Conservation (phyloP, 2,113 vertebrate genomes). For the Brachypodius melanocephalos region DNA sequence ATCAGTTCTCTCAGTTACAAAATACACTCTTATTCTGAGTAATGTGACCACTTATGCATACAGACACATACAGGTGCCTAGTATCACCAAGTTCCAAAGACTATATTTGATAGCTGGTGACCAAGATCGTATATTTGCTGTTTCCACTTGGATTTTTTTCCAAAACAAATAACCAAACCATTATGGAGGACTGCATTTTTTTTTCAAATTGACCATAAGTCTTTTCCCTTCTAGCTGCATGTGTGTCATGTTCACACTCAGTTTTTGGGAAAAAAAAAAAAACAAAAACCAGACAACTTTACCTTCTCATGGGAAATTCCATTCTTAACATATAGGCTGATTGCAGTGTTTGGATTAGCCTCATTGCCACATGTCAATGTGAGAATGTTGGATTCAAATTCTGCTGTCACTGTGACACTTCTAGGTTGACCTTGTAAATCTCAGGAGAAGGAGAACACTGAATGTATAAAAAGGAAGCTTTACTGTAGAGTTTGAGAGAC, state of each 20-base stretch:
- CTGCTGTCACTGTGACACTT: neutral
- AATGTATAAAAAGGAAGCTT: neutral
- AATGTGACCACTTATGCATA: neutral
- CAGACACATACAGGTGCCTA: neutral
- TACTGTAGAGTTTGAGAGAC: neutral
- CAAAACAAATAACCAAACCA: neutral
- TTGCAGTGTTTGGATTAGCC: neutral
- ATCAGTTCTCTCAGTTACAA: neutral
- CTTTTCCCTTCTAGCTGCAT: neutral
- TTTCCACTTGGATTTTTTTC: neutral
- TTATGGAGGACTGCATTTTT: neutral
- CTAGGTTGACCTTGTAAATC: neutral
- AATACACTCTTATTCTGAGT: neutral
- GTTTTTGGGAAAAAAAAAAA: neutral
- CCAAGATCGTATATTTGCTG: neutral
- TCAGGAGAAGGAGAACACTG: neutral
- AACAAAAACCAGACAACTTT: neutral
- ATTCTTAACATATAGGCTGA: neutral
- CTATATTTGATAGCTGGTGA: neutral
- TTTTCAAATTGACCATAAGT: neutral
- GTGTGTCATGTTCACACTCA: accelerated
- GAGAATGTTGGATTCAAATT: neutral
- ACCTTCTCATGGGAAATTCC: neutral
- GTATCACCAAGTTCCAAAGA: neutral
- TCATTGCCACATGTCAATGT: neutral